These are phyloP conservation scores for Parapristionchus giblindavisi DNA, from an alignment of 2,888 invertebrate species.

Conservation along the genomic window DNA sequence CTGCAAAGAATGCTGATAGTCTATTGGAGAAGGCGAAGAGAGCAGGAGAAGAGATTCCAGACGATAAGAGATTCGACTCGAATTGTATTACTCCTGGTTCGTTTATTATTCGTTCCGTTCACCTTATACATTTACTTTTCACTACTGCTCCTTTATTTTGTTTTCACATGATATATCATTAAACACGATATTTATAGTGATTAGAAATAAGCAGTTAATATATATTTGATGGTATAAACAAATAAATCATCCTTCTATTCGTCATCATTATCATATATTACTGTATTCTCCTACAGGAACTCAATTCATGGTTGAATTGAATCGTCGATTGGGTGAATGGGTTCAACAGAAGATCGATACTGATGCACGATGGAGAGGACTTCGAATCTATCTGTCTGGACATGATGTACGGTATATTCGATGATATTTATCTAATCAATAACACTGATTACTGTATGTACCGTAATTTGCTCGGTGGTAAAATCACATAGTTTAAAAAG, in stretches of 20 bases:
- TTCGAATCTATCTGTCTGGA: conserved; percentile 87
- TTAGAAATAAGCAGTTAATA: too few relatives aligned
- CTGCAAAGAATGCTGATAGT: conserved; percentile 86
- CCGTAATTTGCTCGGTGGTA: neutral
- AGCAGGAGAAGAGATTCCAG: conserved; percentile 83
- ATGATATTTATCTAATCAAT: too few relatives aligned
- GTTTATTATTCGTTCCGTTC: conserved; percentile 10
- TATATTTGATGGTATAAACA: too few relatives aligned
- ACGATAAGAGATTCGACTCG: conserved; percentile 88
- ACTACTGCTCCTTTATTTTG: too few relatives aligned
- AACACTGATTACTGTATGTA: neutral
- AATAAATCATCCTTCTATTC: too few relatives aligned
- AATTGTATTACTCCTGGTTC: conserved; percentile 97
- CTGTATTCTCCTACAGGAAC: conserved; percentile 69
- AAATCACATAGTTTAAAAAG: too few relatives aligned
- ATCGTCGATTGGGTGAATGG: conserved; percentile 86
- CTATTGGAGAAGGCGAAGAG: conserved; percentile 80
- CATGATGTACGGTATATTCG: conserved; percentile 85
- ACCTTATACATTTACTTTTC: too few relatives aligned
- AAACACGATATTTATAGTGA: too few relatives aligned
- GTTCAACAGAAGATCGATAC: conserved; percentile 81
- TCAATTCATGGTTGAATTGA: conserved; percentile 88
- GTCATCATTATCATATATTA: neutral
- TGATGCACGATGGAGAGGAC: conserved; percentile 87
- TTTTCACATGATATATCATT: too few relatives aligned